phyloP scores from a whole-genome alignment of 2,888 invertebrate species.

The Cryptocheilus praepositus region DNA sequence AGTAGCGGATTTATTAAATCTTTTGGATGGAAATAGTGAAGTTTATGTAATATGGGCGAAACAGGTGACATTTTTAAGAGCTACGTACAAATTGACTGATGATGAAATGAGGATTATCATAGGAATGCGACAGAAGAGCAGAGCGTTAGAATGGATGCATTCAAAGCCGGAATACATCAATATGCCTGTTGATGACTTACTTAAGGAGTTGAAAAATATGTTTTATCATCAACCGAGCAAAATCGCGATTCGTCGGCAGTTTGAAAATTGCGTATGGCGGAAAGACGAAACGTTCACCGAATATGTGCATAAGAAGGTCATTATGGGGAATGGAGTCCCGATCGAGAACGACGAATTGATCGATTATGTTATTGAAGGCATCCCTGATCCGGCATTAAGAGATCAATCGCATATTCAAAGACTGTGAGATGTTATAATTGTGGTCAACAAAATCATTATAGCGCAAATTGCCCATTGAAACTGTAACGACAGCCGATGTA shows the following conservation, averaged over 20 bases:
- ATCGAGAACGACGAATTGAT: too few species aligned
- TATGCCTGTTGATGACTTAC: constrained; percentile 15
- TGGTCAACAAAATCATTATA: too few species aligned
- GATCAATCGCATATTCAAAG: too few species aligned
- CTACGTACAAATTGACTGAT: constrained; percentile 26
- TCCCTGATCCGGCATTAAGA: too few species aligned
- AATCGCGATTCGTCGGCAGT: too few species aligned
- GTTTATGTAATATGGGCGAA: constrained; percentile 30
- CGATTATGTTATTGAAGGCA: too few species aligned
- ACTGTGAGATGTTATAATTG: too few species aligned
- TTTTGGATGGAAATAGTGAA: constrained; percentile 24
- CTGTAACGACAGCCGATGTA: too few species aligned
- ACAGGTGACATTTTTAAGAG: constrained; percentile 21
- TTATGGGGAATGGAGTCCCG: constrained; percentile 29
- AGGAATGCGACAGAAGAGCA: constrained; percentile 26
- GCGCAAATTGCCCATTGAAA: too few species aligned
- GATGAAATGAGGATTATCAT: constrained; percentile 33
- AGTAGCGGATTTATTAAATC: constrained; percentile 27
- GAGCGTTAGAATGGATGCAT: constrained; percentile 26
- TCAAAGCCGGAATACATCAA: constrained; percentile 30
- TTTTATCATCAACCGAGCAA: constrained; percentile 25
- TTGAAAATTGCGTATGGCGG: constrained; percentile 37
- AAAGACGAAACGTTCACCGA: constrained; percentile 30
- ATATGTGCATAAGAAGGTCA: constrained; percentile 35
- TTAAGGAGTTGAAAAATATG: constrained; percentile 27